Base-by-base conservation (phyloP, 2,888 invertebrate species). In the Pterostichus madidus region DNA sequence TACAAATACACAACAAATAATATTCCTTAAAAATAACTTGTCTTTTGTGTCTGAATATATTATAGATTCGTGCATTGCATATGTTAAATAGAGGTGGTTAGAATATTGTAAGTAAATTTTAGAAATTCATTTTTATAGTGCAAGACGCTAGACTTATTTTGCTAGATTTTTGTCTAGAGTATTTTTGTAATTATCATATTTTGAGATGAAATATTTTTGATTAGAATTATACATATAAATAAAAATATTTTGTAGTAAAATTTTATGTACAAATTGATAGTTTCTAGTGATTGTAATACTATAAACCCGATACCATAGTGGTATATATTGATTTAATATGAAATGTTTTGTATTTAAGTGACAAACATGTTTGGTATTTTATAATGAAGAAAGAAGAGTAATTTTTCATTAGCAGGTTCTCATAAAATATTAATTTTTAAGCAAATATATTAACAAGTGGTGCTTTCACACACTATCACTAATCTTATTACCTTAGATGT, bases 381-480 rank as follows among this genome's bases (percentile, higher is more conserved):
- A 24, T 24, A 59, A 59, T 39, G 39, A 39, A 3, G 0, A 39
- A 39, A 6, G 24, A 71, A 52, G n/a, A 71, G 11, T 17, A 44
- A 44, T 39, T 15, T 39, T 44, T 39, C 15, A 31, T 31, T 8
- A 24, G 15, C 13, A 64, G 11, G 39, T 39, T 24, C 32, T 8
- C 1, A 46, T 73, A 46, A 73, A 53, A 17, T 52, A 73, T 80
- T 83, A 75, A 81, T 64, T 82, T 31, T 61, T 71, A 75, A 80
- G 49, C 49, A 11, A 53, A 81, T n/a, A 56, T 56, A 80, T 73
- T 39, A 81, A 71, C 56, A 80, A 61, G 49, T 78, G 64, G 46
- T 61, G 77, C 77, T 84, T 82, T 68, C 32, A 68, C 49, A 80
- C 76, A 83, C 31, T 79, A 79, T 82, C 68, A 56, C 59, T 84